Evolutionary conservation across 2,113 vertebrate genomes (phyloP), one percentile per base, ranked within the genome.

Genomic region (Eudyptes chrysolophus): DNA sequence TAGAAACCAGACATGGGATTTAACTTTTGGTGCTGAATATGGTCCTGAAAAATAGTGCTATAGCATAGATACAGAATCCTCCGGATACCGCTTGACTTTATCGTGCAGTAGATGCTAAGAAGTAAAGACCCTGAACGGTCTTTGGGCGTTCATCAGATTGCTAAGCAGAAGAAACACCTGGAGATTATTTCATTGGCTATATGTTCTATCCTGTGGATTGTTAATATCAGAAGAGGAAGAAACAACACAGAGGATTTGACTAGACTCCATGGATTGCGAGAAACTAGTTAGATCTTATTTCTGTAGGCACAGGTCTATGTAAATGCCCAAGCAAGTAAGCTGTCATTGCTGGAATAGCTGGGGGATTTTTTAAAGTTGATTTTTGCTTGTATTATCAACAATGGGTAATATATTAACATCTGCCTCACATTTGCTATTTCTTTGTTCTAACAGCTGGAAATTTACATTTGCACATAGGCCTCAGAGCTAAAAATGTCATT

Each of bases 391-490:
- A 25, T 83, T 86, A 26, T 29, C n/a, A 84, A 48, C 80, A 92
- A 70, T 61, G 46, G 36, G 36, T 71, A 65, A 71, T 61, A 48
- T 24, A 75, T 89, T 85, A 79, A 61, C 38, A 64, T 93, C 74
- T 96, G 86, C 44, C 83, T 95, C 70, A 32, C 34, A 62, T 89
- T 90, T 82, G 48, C 44, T 87, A 16, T 58, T 90, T 64, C 66
- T 96, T 88, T 95, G 40, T 82, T 97, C 32, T 79, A 65, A 87
- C 89, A 95, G 83, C 92, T 96, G 93, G 80, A 93, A 95, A 95
- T 92, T 85, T 92, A 85, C 81, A 84, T 94, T 84, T 94, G 58
- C 38, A 91, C 25, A 64, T 49, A 82, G 66, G 60, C 62, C 75
- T 96, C 49, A 66, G 68, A 96, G 90, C 93, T 92, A 87, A 92